phyloP scores from a whole-genome alignment of 2,797 vertebrate species.

The Sphenodon punctatus region DNA sequence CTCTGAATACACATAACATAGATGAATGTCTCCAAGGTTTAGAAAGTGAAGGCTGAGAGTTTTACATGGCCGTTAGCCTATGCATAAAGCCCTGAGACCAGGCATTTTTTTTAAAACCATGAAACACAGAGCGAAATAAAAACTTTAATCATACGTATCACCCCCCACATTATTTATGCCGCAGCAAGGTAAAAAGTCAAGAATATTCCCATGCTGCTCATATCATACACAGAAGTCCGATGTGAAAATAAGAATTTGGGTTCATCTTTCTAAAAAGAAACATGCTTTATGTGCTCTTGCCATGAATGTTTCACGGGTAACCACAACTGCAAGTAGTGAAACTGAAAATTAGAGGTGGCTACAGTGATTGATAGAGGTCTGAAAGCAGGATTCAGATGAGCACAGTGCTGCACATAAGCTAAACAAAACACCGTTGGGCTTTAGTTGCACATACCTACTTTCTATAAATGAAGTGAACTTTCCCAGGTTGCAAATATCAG shows the following conservation, averaged over 20 bases:
- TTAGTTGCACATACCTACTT: background rate
- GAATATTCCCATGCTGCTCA: too few species aligned
- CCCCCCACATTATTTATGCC: background rate
- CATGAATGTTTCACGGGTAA: conserved; percentile 26
- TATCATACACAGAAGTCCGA: too few species aligned
- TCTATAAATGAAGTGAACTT: background rate
- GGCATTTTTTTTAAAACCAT: background rate
- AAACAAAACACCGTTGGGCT: background rate
- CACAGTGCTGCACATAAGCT: background rate
- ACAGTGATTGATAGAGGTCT: background rate
- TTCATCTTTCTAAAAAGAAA: conserved; percentile 40
- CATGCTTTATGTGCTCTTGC: conserved; percentile 36
- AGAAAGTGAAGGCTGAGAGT: conserved; percentile 25
- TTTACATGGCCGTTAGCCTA: conserved; percentile 33
- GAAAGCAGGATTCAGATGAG: background rate
- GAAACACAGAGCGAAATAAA: background rate
- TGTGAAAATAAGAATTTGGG: conserved; percentile 17
- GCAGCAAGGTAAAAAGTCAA: too few species aligned
- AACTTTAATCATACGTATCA: conserved; percentile 43
- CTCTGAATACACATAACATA: conserved; percentile 59
- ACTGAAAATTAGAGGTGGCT: conserved; percentile 24
- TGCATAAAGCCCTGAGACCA: conserved; percentile 30
- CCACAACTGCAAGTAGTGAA: conserved; percentile 39
- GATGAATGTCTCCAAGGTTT: conserved; percentile 67
- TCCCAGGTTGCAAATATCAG: background rate